Percentiles rank a stretch among this genome's conserved stretches.
Evolutionary conservation across 2,797 vertebrate species (phyloP).

Genomic region (Antennarius maculatus): DNA sequence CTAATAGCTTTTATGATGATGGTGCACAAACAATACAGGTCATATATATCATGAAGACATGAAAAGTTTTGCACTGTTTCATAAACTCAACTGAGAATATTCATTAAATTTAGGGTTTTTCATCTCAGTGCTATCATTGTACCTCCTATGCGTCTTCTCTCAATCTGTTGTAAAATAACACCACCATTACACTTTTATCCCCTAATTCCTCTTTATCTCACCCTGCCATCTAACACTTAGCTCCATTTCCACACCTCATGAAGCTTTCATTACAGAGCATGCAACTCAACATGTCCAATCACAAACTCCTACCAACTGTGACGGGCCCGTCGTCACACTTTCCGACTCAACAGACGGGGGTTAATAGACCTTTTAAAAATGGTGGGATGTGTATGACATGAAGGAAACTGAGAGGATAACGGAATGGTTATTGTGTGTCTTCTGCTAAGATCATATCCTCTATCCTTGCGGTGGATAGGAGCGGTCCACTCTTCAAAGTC

Average conservation of each 20-base stretch:
- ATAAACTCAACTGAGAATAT: constrained; percentile 12
- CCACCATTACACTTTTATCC: background rate
- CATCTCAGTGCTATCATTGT: background rate
- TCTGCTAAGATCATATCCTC: too few relatives aligned
- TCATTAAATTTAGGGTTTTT: constrained; percentile 9
- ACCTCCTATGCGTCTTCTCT: constrained; percentile 12
- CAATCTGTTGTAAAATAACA: constrained; percentile 22
- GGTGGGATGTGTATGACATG: constrained; percentile 18
- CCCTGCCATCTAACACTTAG: constrained; percentile 27
- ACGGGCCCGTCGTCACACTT: constrained; percentile 20
- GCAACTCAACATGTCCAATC: constrained; percentile 11
- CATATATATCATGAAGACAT: constrained; percentile 15
- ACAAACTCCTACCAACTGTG: constrained; percentile 15
- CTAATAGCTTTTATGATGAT: constrained; percentile 9
- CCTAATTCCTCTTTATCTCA: background rate
- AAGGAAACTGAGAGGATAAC: constrained; percentile 3
- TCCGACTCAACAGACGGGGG: constrained; percentile 5
- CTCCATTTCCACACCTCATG: constrained; percentile 57
- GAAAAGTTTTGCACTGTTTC: constrained; percentile 1
- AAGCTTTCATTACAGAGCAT: constrained; percentile 52
- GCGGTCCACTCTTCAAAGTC: background rate
- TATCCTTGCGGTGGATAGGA: background rate
- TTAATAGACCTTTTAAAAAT: constrained; percentile 49
- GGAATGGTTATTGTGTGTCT: constrained; percentile 1
- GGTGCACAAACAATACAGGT: constrained; percentile 25